Evolutionary conservation across 2,797 vertebrate species (phyloP), one percentile per base, ranked within the genome.

Genomic region (Luscinia megarhynchos): DNA sequence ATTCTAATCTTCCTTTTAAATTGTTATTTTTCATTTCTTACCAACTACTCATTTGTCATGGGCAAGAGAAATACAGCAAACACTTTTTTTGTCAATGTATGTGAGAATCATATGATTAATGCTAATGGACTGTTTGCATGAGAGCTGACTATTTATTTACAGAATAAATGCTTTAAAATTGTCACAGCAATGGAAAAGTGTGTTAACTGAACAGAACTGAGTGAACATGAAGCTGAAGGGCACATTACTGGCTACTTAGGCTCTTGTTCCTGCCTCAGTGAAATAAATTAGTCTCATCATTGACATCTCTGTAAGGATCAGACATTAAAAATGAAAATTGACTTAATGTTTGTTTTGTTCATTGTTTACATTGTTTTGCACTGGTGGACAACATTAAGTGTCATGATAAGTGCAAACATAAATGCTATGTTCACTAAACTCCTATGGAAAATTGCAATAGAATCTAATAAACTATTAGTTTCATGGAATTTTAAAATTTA

Each of bases 121-220:
- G 79, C 68, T 95, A 92, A 96, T 92, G 90, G 86, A 87, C 54
- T 85, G 68, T 87, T 93, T 94, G 68, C 81, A 83, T 80, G 84
- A 90, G 84, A 90, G 87, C 58, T 87, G 86, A 84, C 84, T 73
- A 40, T 66, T 93, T 70, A 85, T 92, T 95, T 95, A 85, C 61
- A 81, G 79, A 93, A 92, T 90, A 94, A 95, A 92, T 84, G 76
- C 66, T 93, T 95, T 80, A 38, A 79, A 89, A 90, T 87, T 90
- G 80, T 58, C 68, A 81, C 73, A 67, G 73, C 54, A 81, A 50
- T 59, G 82, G 62, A 61, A 74, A 91, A 92, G 54, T 74, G 82
- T 94, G 68, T 85, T 95, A 87, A 84, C 53, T 92, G 84, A 87
- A 64, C n/a, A 92, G 59, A 62, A 84, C 6, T 24, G 68, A 87